Evolutionary conservation across 2,113 vertebrate genomes (phyloP), one percentile per base, ranked within the genome.

Genomic region (Muntiacus reevesi): DNA sequence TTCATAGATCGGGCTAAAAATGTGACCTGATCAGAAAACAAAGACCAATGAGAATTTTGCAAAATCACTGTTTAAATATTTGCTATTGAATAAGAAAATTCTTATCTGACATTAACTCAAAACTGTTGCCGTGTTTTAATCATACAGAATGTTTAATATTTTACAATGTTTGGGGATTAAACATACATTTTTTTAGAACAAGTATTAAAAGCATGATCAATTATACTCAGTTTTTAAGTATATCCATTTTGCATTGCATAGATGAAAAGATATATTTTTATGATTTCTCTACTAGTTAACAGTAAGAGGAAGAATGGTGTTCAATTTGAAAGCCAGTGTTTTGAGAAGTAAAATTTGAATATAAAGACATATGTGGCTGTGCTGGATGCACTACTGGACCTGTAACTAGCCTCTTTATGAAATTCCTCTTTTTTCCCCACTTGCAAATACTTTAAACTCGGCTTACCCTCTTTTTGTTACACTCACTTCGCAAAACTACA

Each of bases 321-420:
- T 84, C 15, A 94, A 2, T 81, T 59, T 64, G 76, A 92, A 94
- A 85, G 19, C 3, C 40, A 62, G 1, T 86, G 30, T 71, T 97
- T 97, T 96, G 30, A 93, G 60, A 91, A 82, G 74, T 52, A 91
- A n/a, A 64, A 81, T 43, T 30, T 81, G 45, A 97, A 62, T 94
- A 36, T 89, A 59, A 52, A 45, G 54, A 23, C 23, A n/a, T 28
- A 57, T 74, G 71, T 76, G 40, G 71, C 23, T 76, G 12, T 43
- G 40, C 43, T 6, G 0, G 40, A 76, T 76, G 19, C 16, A 27
- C 57, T 74, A 55, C 45, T 28, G 57, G 14, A 40, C 52, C 60
- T 64, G 6, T 74, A 54, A 33, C 5, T 76, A 71, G 25, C 17
- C 47, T 36, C 9, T 50, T 50, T 89, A 71, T 79, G 8, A 89